phyloP scores from a whole-genome alignment of 1,140 invertebrate genomes.

The Chironomus striatipennis region DNA sequence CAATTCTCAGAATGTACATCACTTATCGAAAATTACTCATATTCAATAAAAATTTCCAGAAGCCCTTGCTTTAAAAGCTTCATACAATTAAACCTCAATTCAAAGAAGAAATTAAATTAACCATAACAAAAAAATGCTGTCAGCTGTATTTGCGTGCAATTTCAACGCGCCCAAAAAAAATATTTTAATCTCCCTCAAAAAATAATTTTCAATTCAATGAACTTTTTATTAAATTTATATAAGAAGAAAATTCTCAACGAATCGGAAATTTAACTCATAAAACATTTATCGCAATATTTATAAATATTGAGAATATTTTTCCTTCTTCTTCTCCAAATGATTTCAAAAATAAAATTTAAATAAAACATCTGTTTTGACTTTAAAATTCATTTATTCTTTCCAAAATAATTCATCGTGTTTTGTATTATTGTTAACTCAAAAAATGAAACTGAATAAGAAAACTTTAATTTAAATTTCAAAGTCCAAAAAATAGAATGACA shows the following conservation, averaged over 20 bases:
- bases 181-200: too few relatives aligned
- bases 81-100: too few relatives aligned
- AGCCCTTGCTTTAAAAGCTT: too few relatives aligned
- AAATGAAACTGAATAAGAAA: background rate
- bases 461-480: background rate
- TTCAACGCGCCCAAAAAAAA: too few relatives aligned
- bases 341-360: background rate
- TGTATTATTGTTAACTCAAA: background rate
- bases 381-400: background rate
- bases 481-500: background rate
- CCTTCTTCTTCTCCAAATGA: too few relatives aligned
- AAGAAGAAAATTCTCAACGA: background rate
- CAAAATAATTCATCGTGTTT: background rate
- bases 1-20: too few relatives aligned
- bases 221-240: background rate
- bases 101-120: too few relatives aligned
- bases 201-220: background rate
- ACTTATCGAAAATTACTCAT: too few relatives aligned
- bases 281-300: background rate
- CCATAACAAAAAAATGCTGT: too few relatives aligned
- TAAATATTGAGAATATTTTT: too few relatives aligned
- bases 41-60: too few relatives aligned
- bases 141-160: too few relatives aligned
- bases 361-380: slow-evolving; percentile 9
- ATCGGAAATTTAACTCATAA: background rate